Evolutionary conservation across 1,140 invertebrate species (phyloP).

Genomic region (Anoplophora glabripennis): DNA sequence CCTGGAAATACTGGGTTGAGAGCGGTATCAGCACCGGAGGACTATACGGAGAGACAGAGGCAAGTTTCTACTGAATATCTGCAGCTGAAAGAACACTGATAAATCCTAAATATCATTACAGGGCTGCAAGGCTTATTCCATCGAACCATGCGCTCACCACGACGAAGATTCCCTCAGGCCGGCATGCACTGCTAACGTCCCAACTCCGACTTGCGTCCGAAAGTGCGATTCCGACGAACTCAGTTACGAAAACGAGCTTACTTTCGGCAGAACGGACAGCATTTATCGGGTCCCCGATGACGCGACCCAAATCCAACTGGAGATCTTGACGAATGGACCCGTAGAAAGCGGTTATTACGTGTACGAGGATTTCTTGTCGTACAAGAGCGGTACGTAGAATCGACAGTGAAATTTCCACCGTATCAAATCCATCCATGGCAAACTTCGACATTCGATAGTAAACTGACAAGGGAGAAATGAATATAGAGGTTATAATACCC

Average conservation of each 20-base stretch:
- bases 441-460: too few relatives aligned
- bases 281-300: constrained; percentile 52
- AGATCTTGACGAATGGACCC: constrained; percentile 30
- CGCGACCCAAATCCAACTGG: constrained; percentile 27
- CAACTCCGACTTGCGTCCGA: constrained; percentile 29
- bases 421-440: too few relatives aligned
- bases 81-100: neutral
- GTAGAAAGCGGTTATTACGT: constrained; percentile 46
- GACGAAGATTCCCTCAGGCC: constrained; percentile 28
- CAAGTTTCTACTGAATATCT: constrained; percentile 45
- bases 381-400: constrained; percentile 62
- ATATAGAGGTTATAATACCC: too few relatives aligned
- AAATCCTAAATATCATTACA: constrained; percentile 29
- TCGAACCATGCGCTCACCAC: constrained; percentile 65
- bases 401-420: too few relatives aligned
- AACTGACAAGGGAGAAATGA: too few relatives aligned
- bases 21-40: constrained; percentile 63
- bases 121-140: constrained; percentile 54
- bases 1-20: constrained; percentile 65
- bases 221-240: constrained; percentile 56
- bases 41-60: constrained; percentile 55
- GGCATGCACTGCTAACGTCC: constrained; percentile 52
- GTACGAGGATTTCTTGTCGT: constrained; percentile 64
- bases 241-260: constrained; percentile 55
- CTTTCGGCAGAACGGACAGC: constrained; percentile 52